Percentiles rank a stretch among this genome's conserved stretches.
Conservation (phyloP, 2,797 vertebrate genomes). For the Sebastiscus tertius region DNA sequence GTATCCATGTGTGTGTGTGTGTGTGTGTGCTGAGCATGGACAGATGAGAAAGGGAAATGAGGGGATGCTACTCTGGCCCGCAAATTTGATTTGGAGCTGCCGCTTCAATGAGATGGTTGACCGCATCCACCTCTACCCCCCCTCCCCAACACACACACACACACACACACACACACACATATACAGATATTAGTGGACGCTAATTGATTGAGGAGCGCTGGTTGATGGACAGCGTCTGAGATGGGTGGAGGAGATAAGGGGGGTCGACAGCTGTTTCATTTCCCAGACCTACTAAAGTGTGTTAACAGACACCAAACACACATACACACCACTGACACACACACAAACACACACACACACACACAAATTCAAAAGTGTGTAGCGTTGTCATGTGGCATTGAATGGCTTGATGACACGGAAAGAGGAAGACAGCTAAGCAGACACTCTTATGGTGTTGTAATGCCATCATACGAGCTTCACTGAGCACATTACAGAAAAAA, state of each 20-base stretch:
- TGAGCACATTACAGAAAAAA: slow-evolving; percentile 38
- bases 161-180: slow-evolving; percentile 30
- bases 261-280: slow-evolving; percentile 81
- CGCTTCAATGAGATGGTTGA: slow-evolving; percentile 72
- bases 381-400: slow-evolving; percentile 36
- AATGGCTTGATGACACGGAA: slow-evolving; percentile 40
- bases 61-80: slow-evolving; percentile 41
- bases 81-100: slow-evolving; percentile 79
- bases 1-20: neutral
- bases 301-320: slow-evolving; percentile 36
- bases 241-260: slow-evolving; percentile 30
- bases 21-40: slow-evolving; percentile 19
- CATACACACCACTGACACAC: neutral
- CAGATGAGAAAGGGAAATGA: slow-evolving; percentile 72
- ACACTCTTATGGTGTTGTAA: slow-evolving; percentile 13
- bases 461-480: slow-evolving; percentile 42
- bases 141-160: slow-evolving; percentile 5
- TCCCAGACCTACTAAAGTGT: slow-evolving; percentile 73
- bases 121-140: slow-evolving; percentile 48
- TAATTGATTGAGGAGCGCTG: slow-evolving; percentile 83
- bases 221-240: slow-evolving; percentile 74
- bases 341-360: slow-evolving; percentile 10
- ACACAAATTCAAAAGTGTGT: neutral
- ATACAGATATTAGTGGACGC: slow-evolving; percentile 67
- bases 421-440: slow-evolving; percentile 22